phyloP scores from a whole-genome alignment of 2,113 vertebrate genomes.

The Caranx ignobilis region DNA sequence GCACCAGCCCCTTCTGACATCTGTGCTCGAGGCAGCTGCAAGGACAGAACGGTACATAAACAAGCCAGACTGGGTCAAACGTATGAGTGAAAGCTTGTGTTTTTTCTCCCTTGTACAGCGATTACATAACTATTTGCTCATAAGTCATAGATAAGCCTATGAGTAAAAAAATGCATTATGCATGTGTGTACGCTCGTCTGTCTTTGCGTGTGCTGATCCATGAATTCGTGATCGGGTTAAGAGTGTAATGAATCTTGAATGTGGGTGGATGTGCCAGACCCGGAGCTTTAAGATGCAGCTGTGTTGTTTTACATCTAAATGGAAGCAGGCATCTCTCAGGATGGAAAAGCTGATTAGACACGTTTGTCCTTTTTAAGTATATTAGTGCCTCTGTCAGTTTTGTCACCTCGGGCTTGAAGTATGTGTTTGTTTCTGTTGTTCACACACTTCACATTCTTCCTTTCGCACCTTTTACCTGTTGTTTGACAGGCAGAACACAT shows the following conservation, averaged over 20 bases:
- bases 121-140: conserved; percentile 47
- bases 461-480: conserved; percentile 4
- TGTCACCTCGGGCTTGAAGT: conserved; percentile 31
- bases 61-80: conserved; percentile 27
- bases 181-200: conserved; percentile 17
- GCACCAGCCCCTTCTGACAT: conserved; percentile 49
- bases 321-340: neutral
- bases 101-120: conserved; percentile 7
- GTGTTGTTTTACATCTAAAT: conserved; percentile 51
- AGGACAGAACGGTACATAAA: conserved; percentile 32
- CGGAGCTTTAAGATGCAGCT: conserved; percentile 39
- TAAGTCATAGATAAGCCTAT: conserved; percentile 38
- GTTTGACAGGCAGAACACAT: conserved; percentile 2
- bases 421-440: conserved; percentile 11
- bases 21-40: conserved; percentile 50
- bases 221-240: conserved; percentile 53
- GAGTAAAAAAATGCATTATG: conserved; percentile 64
- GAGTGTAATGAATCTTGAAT: conserved; percentile 58
- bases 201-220: conserved; percentile 41
- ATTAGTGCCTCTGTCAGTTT: conserved; percentile 27
- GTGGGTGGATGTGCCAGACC: conserved; percentile 36
- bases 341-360: conserved; percentile 10
- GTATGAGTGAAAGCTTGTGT: conserved; percentile 21
- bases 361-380: conserved; percentile 15
- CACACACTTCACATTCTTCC: conserved; percentile 18